Evolutionary conservation across 2,888 invertebrate species (phyloP), one percentile per base, ranked within the genome.

Genomic region (Himalopsyche tibetana): DNA sequence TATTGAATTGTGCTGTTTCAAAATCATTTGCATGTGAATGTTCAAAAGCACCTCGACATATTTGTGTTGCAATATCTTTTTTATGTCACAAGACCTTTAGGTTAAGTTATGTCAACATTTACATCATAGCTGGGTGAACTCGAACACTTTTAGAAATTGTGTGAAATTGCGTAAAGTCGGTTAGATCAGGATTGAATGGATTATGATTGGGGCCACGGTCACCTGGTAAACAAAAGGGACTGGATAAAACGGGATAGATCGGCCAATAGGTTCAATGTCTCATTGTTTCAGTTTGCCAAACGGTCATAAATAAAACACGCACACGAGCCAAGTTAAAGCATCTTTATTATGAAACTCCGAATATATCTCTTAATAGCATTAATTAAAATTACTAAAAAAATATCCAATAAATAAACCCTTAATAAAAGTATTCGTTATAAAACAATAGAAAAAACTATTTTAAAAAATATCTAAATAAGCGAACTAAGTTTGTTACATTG

Each of bases 311-410:
- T 82, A 81, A 83, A 83, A 83, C 63, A 63, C 63, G 63, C 19
- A 63, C 63, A 63, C 63, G 80, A 85, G 63, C 80, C 80, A 81
- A 81, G 45, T 81, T 81, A 81, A 81, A 81, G 40, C 45, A 81
- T 45, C 81, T 93, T 93, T 93, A 93, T 93, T 93, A 92, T 28
- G 91, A 92, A 92, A 91, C 63, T 28, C 63, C 63, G 63, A 63
- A 28, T 63, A 90, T 93, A 92, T 93, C 92, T 93, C 93, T 92
- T 92, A 91, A 91, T 91, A 91, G 92, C 91, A 92, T 91, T 88
- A 83, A 79, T 90, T 89, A 89, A 89, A 89, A 90, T 89, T 90
- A 89, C 90, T 90, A 90, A 90, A 90, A 90, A 91, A 90, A 91
- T 90, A 91, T 90, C 51, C 63, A 63, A 63, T 63, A 63, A 63